Evolutionary conservation across 2,797 vertebrate genomes (phyloP), one percentile per base, ranked within the genome.

Genomic region (Anguilla marmorata): DNA sequence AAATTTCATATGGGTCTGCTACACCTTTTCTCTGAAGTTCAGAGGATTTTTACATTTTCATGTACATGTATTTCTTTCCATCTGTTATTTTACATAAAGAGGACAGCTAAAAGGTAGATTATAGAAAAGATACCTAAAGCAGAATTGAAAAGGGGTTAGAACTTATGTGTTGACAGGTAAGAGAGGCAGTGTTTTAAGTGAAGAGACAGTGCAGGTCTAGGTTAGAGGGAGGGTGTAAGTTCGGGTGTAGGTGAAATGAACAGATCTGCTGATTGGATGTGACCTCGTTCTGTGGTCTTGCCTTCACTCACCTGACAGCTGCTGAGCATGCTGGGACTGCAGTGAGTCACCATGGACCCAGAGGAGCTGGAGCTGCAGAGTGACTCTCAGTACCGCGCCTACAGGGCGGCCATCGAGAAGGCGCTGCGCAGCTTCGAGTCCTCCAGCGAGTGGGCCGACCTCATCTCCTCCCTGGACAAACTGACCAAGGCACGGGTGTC

Each of bases 401-500:
- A 99, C 41, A 95, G 96, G 0, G 95, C 97, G 0, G 96, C 96
- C 6, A 99, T 99, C 56, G 99, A 99, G 92, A 99, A 99, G 94
- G 98, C 99, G 6, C 93, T 99, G 90, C 96, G 98, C 87, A 99
- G 98, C 94, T 99, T 99, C 88, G 98, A 99, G 91, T 99, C 98
- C 0, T 99, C 98, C 0, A 99, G 96, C 8, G 99, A 99, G 92
- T 99, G 99, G 99, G 99, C 99, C 0, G 99, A 99, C 92, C 98
- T 99, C 56, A 99, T 99, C 91, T 99, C 99, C 45, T 99, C 98
- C 1, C 96, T 99, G 88, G 99, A 98, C 85, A 99, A 99, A 90
- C 98, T 99, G 92, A 99, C 98, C 90, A 99, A 99, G 98, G 99
- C 99, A 45, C 11, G 74, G 52, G 1, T n/a, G 24, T 4, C 37